Evolutionary conservation across 2,797 vertebrate species (phyloP).

Genomic region (Aselliscus stoliczkanus): DNA sequence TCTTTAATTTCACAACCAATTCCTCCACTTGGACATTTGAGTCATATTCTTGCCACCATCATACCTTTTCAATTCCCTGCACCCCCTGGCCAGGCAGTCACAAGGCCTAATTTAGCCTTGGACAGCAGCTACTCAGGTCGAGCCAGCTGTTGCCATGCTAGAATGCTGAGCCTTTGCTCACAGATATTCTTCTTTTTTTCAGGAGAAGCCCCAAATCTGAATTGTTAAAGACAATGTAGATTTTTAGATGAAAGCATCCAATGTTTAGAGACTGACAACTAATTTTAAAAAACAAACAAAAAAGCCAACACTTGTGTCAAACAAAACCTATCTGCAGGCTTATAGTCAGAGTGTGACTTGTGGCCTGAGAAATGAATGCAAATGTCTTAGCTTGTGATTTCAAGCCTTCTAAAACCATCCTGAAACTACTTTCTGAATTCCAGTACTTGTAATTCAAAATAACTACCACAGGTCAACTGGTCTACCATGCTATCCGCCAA

Average conservation of each 20-base stretch:
- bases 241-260: neutral
- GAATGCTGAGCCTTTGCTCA: neutral
- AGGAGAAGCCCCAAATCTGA: neutral
- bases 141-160: neutral
- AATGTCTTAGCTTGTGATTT: neutral
- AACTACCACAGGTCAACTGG: neutral
- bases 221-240: neutral
- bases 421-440: neutral
- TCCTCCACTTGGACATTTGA: neutral
- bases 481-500: neutral
- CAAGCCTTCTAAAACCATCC: neutral
- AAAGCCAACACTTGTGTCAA: neutral
- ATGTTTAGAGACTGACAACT: neutral
- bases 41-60: neutral
- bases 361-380: neutral
- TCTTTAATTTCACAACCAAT: neutral
- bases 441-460: neutral
- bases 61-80: neutral
- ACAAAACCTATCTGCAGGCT: neutral
- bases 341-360: neutral
- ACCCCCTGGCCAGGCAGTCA: neutral
- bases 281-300: neutral
- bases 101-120: neutral
- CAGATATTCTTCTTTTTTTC: neutral
- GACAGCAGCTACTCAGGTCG: neutral